Base-by-base conservation (phyloP, 1,140 invertebrate species). In the Pseudomyrmex cubaensis region DNA sequence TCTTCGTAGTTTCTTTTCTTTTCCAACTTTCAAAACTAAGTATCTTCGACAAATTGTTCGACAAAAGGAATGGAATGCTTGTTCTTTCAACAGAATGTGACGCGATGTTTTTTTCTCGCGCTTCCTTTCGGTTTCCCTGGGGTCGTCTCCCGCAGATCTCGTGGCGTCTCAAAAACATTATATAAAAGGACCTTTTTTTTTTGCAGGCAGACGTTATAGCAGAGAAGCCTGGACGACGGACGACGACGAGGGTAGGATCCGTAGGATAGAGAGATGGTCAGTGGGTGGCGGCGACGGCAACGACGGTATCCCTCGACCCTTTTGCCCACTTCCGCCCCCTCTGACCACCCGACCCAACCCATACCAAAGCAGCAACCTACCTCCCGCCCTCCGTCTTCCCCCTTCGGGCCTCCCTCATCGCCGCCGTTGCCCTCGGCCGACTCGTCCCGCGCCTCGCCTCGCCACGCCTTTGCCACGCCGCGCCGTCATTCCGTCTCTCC, bases 211-310 rank as follows among this genome's bases (percentile, higher is more conserved):
- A 20, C 20, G 20, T 0, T 72, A 70, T 83, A 63, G 66, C 13
- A 10, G 10, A 52, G 44, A 69, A 80, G 86, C 62, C 46, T 85
- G 72, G 66, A 64, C 17, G 67, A 80, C 57, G 48, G 44, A 74
- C 52, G 62, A 25, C 64, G 20, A 74, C 54, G 56, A 82, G 63
- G 76, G 75, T 77, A 84, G 69, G n/a, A n/a, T n/a, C n/a, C n/a
- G n/a, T n/a, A n/a, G n/a, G 82, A 76, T 76, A 85, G 86, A 87
- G 89, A 88, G 89, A 91, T 90, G 89, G 90, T 85, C 90, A 91
- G 90, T 90, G 91, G 90, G 90, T 91, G 90, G 90, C 61, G 78
- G 78, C 75, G 75, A 78, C 80, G 90, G 90, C 57, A 85, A 74
- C 78, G 80, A 66, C 80, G 66, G 50, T 84, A 86, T 86, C 87